Conservation (phyloP, 2,797 vertebrate species). For the Macropodus opercularis region DNA sequence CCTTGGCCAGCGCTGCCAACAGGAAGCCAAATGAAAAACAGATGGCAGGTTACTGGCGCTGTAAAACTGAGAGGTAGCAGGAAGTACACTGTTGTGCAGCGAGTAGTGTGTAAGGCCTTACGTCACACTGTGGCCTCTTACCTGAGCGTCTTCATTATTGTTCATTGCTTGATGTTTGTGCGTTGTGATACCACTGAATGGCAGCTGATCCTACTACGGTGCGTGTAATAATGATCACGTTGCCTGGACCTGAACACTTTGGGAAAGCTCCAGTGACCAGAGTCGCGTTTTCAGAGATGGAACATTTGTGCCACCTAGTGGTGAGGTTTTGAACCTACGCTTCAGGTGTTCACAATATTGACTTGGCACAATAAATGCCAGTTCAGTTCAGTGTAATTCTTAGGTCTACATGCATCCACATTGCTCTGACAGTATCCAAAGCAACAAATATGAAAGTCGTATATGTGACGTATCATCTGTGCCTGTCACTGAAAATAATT, state of each 20-base stretch:
- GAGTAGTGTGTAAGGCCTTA: not conserved
- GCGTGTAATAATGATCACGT: not conserved
- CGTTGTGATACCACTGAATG: not conserved
- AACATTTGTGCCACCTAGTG: conserved; percentile 64
- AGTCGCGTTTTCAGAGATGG: not conserved
- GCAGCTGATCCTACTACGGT: not conserved
- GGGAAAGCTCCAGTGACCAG: not conserved
- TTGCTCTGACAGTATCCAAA: no score
- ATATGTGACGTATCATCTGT: not conserved
- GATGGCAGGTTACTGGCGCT: conserved; percentile 62
- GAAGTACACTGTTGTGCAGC: conserved; percentile 19
- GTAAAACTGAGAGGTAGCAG: conserved; percentile 28
- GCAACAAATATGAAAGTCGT: no score
- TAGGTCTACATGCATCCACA: no score
- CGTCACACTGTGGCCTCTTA: not conserved
- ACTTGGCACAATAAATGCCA: not conserved
- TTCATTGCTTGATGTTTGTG: not conserved
- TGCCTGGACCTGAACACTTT: not conserved
- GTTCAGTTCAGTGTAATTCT: not conserved
- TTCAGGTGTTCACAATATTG: conserved; percentile 1
- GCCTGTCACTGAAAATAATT: not conserved
- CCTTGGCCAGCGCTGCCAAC: conserved; percentile 59
- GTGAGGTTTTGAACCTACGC: conserved; percentile 25
- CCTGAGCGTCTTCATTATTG: not conserved
- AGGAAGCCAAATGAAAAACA: conserved; percentile 69